phyloP scores from a whole-genome alignment of 1,140 invertebrate genomes.

The Amyelois transitella region DNA sequence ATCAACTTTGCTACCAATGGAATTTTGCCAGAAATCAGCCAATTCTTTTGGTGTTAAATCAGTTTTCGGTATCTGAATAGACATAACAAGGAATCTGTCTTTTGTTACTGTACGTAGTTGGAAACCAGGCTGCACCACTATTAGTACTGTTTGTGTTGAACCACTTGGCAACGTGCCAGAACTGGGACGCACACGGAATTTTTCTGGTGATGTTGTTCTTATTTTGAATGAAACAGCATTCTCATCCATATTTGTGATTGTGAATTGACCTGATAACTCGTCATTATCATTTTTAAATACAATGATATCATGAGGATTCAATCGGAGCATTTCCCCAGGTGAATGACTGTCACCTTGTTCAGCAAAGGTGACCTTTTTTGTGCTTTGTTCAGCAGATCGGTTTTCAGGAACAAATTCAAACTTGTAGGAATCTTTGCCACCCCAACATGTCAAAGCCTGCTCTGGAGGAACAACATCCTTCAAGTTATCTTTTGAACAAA shows the following conservation, averaged over 20 bases:
- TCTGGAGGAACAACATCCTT: constrained; percentile 85
- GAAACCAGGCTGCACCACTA: constrained; percentile 57
- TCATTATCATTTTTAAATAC: constrained; percentile 78
- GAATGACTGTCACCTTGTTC: constrained; percentile 50
- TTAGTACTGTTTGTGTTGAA: constrained; percentile 60
- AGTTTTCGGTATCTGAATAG: constrained; percentile 51
- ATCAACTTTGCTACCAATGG: constrained; percentile 53
- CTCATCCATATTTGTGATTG: constrained; percentile 80
- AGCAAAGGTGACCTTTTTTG: constrained; percentile 74
- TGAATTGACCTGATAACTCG: constrained; percentile 79
- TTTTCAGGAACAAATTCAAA: constrained; percentile 83
- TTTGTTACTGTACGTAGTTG: constrained; percentile 50
- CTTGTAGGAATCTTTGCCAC: constrained; percentile 85
- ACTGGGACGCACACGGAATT: constrained; percentile 91
- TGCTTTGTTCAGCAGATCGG: constrained; percentile 49
- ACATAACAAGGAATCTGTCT: constrained; percentile 67
- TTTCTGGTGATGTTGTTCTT: constrained; percentile 85
- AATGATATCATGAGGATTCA: constrained; percentile 77
- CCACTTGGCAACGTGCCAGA: constrained; percentile 82
- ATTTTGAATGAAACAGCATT: constrained; percentile 85
- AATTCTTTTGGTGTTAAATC: constrained; percentile 56
- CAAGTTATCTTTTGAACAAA: constrained; percentile 86
- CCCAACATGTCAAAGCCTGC: constrained; percentile 87
- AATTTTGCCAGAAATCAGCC: constrained; percentile 59
- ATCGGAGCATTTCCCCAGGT: constrained; percentile 64